Base-by-base conservation (phyloP, 2,113 vertebrate genomes). In the Psilopsiagon aurifrons region DNA sequence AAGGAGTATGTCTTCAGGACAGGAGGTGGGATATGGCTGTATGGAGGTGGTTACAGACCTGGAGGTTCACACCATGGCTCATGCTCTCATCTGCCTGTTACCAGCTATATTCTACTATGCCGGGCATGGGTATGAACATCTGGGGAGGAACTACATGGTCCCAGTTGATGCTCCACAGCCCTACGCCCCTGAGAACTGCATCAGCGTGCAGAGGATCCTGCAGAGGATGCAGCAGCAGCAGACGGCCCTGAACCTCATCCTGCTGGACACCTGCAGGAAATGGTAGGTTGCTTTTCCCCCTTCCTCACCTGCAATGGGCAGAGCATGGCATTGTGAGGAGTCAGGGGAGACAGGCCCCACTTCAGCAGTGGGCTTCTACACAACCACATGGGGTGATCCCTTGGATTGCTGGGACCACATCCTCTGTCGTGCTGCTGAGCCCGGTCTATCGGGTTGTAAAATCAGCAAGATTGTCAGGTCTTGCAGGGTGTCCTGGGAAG, bases 101-200 rank as follows among this genome's bases (percentile, higher is more conserved):
- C 25, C 93, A 99, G 99, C 98, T n/a, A 43, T 99, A 37, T 99
- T 99, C 96, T 99, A 99, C 97, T 99, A 99, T 4, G 98, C 99
- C 3, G 99, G 99, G 16, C 98, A 99, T 0, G 98, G 99, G 2
- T 99, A 98, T 0, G 99, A 99, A 73, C 97, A 95, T 33, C 68
- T 95, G 3, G 98, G 98, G 43, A 98, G 98, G 94, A 99, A 99
- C 96, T 99, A 99, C 95, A 94, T 99, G 96, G 98, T 99, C 22
- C 97, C 98, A 1, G 77, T 99, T 44, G 98, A 99, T 25, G 98
- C 99, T 59, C 99, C 99, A 8, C 98, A 98, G 16, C 98, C 98
- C 2, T 99, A 99, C 15, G 62, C 76, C 49, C 97, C 98, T 15
- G 98, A 98, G 86, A 98, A 99, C 97, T 99, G 99, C 62, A 97